Percentiles rank a stretch among this genome's conserved stretches.
Conservation (phyloP, 2,113 vertebrate species). For the Plestiodon gilberti region DNA sequence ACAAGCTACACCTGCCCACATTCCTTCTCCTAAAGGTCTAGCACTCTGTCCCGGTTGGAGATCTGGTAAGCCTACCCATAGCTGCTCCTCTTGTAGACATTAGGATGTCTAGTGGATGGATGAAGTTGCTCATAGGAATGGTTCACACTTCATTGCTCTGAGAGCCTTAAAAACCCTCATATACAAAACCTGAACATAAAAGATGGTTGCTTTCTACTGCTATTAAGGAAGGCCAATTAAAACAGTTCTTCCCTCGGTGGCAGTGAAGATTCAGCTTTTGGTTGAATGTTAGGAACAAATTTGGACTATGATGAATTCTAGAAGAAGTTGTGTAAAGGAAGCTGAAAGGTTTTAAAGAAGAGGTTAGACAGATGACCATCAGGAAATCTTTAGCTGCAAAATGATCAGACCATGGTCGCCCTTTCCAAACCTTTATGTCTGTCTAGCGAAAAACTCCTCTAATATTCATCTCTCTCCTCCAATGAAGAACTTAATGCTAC, state of each 20-base stretch:
- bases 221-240: background rate
- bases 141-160: too few species aligned
- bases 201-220: background rate
- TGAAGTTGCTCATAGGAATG: background rate
- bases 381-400: background rate
- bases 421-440: background rate
- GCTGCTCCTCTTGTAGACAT: background rate
- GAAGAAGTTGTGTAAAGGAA: background rate
- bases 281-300: background rate
- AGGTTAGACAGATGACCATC: background rate
- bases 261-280: background rate
- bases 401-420: background rate
- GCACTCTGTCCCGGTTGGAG: too few species aligned
- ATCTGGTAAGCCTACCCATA: too few species aligned
- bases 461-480: background rate
- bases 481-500: background rate
- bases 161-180: background rate
- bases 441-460: background rate
- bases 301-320: background rate
- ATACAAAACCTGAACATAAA: background rate
- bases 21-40: too few species aligned
- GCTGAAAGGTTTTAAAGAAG: background rate
- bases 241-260: too few species aligned
- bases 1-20: too few species aligned
- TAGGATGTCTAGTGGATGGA: background rate